These are phyloP conservation scores for Neomicropteryx cornuta DNA, from an alignment of 1,140 invertebrate species.

Conservation along the genomic window DNA sequence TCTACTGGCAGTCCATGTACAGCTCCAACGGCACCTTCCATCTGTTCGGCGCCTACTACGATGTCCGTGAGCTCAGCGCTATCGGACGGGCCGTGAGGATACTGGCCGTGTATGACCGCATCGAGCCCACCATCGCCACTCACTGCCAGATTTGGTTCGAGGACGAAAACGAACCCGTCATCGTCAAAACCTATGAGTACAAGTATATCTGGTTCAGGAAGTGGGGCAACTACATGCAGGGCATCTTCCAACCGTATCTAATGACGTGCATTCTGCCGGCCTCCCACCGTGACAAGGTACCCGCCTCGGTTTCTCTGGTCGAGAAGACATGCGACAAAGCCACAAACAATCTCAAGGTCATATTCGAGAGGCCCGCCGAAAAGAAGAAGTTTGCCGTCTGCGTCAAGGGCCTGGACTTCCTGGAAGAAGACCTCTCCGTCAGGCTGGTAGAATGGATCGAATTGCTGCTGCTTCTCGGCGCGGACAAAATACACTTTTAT, in stretches of 20 bases:
- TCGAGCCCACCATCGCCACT: constrained; percentile 71
- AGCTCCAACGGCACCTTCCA: constrained; percentile 79
- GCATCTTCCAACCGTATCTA: constrained; percentile 83
- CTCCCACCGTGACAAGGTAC: constrained; percentile 57
- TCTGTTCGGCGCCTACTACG: constrained; percentile 81
- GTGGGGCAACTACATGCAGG: constrained; percentile 90
- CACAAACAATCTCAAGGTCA: constrained; percentile 78
- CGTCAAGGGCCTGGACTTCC: constrained; percentile 87
- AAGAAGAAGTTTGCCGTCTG: constrained; percentile 86
- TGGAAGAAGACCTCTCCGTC: constrained; percentile 83
- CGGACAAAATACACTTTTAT: constrained; percentile 89
- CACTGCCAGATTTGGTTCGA: constrained; percentile 89
- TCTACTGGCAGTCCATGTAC: constrained; percentile 78
- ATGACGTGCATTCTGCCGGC: constrained; percentile 79
- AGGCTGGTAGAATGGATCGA: constrained; percentile 93
- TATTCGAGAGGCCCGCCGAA: constrained; percentile 60
- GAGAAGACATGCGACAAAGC: constrained; percentile 75
- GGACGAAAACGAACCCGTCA: constrained; percentile 62
- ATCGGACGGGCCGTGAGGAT: constrained; percentile 74
- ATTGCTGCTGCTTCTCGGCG: constrained; percentile 72
- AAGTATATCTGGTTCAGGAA: constrained; percentile 91
- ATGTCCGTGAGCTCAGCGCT: constrained; percentile 61
- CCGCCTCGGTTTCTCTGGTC: constrained; percentile 77
- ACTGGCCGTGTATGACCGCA: constrained; percentile 83
- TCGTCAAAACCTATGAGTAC: constrained; percentile 75